These are phyloP conservation scores for Mechanitis mazaeus DNA, from an alignment of 2,888 invertebrate genomes.

Conservation along the genomic window DNA sequence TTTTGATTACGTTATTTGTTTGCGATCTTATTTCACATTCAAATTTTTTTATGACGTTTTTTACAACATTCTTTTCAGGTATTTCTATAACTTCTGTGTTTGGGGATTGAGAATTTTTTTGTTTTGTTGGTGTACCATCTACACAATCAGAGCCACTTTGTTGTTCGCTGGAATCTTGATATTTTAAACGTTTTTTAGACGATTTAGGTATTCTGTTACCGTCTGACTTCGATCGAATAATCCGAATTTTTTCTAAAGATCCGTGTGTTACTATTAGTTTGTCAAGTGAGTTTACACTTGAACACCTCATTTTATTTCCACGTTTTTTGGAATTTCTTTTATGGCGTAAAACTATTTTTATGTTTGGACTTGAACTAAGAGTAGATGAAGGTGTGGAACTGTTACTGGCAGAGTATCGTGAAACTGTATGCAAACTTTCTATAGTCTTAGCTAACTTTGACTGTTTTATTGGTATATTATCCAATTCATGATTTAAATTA, in stretches of 20 bases:
- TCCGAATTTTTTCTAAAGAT: conserved; percentile 50
- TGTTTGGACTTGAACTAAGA: conserved; percentile 67
- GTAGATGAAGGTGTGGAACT: conserved; percentile 69
- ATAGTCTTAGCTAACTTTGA: conserved; percentile 74
- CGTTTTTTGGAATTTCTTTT: conserved; percentile 67
- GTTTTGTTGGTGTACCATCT: conserved; percentile 54
- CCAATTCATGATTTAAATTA: conserved; percentile 72
- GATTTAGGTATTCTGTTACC: conserved; percentile 64
- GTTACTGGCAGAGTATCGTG: conserved; percentile 54
- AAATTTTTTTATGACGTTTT: conserved; percentile 68
- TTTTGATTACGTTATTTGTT: conserved; percentile 55
- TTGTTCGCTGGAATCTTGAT: conserved; percentile 54
- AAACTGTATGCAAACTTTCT: conserved; percentile 58
- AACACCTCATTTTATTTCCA: conserved; percentile 68
- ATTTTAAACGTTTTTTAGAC: conserved; percentile 60
- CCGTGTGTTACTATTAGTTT: conserved; percentile 51
- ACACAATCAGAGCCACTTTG: conserved; percentile 63
- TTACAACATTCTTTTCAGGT: conserved; percentile 54
- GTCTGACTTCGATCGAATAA: conserved; percentile 69
- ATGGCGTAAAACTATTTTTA: conserved; percentile 68
- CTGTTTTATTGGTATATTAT: conserved; percentile 65
- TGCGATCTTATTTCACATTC: conserved; percentile 68
- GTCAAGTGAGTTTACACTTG: conserved; percentile 69
- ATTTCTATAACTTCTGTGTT: conserved; percentile 36
- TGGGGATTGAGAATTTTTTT: conserved; percentile 29